Evolutionary conservation across 2,888 invertebrate genomes (phyloP), one percentile per base, ranked within the genome.

Genomic region (Agriopis leucophaearia): DNA sequence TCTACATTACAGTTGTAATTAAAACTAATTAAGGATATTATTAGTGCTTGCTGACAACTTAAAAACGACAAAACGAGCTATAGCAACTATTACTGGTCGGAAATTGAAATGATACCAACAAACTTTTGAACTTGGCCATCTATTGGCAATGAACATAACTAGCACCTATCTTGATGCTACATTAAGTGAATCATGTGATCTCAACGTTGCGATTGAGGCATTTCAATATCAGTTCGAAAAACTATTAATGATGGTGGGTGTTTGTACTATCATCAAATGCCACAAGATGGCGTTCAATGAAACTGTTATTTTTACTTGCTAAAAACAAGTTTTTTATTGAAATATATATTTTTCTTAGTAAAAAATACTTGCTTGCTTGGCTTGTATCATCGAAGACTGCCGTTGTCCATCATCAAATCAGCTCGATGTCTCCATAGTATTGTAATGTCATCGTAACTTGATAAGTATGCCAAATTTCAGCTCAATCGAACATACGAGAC

Each of bases 221-320:
- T 16, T 48, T 18, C 18, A 48, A 42, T 42, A 27, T 27, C 27
- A 27, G 27, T 27, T 27, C 27, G 27, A 4, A 27, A 44, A 9
- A 18, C 15, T 8, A n/a, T 47, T 16, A 0, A n/a, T 15, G 12
- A 1, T 18, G 8, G 0, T 35, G 13, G 7, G 35, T 8, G 8
- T n/a, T n/a, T n/a, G 13, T 51, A 36, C 8, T 51, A 27, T 50
- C 12, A 50, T 10, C 1, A 15, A 36, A 35, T 35, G 13, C 8
- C 8, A 51, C 51, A 35, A 51, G 51, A 51, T 51, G 51, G 51
- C 51, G 51, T 13, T 51, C 1, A 51, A 51, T 6, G 7, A 45
- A n/a, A 45, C 7, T 45, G 1, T 7, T 45, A 7, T 45, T n/a
- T 45, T n/a, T 15, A n/a, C 38, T 45, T 15, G 1, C 9, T 40